phyloP scores from a whole-genome alignment of 2,888 invertebrate species.

The Belgica antarctica region DNA sequence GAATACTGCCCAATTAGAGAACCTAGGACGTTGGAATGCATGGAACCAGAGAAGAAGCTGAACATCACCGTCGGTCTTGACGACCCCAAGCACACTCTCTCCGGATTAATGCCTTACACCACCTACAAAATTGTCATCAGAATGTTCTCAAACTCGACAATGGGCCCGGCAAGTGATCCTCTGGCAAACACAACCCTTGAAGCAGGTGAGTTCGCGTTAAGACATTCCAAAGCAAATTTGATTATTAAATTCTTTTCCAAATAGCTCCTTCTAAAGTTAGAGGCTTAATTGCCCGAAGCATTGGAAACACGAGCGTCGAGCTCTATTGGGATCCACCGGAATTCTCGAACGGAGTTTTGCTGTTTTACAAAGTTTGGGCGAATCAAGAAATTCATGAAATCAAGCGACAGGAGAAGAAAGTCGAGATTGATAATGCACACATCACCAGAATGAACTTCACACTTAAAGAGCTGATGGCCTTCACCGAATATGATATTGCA shows the following conservation, averaged over 20 bases:
- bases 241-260: conserved; percentile 45
- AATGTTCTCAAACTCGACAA: conserved; percentile 60
- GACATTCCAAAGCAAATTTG: not conserved
- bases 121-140: conserved; percentile 70
- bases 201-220: conserved; percentile 57
- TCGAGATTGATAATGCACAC: not conserved
- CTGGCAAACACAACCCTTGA: conserved; percentile 67
- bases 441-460: conserved; percentile 21
- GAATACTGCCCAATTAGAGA: conserved; percentile 68
- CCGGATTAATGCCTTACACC: conserved; percentile 68
- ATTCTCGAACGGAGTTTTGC: conserved; percentile 64
- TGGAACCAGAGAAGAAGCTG: conserved; percentile 54
- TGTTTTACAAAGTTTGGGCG: conserved; percentile 36
- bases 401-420: not conserved
- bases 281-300: conserved; percentile 56
- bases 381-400: conserved; percentile 22
- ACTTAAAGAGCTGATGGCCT: conserved; percentile 38
- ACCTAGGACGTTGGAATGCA: conserved; percentile 58
- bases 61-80: conserved; percentile 46
- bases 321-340: conserved; percentile 67
- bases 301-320: conserved; percentile 62
- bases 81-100: conserved; percentile 57
- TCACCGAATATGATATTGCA: conserved; percentile 39
- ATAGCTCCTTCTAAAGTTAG: conserved; percentile 60
- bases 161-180: conserved; percentile 61